These are phyloP conservation scores for Epinephelus fuscoguttatus DNA, from an alignment of 2,113 vertebrate genomes.

Conservation along the genomic window DNA sequence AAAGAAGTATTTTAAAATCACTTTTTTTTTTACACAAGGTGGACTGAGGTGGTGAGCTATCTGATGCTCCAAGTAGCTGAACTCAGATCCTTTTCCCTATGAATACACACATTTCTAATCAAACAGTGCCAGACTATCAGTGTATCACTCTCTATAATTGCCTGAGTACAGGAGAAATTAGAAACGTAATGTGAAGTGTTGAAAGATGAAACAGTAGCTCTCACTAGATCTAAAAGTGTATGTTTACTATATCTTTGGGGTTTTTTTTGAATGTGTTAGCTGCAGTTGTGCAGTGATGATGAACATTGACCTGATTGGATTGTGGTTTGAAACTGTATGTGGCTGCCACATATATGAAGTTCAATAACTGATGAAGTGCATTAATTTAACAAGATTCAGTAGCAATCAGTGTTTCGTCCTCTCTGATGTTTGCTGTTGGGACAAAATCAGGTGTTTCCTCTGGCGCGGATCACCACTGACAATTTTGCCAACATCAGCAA, in stretches of 20 bases:
- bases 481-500: conserved; percentile 43
- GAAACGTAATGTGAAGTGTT: conserved; percentile 36
- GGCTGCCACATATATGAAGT: conserved; percentile 28
- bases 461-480: conserved; percentile 22
- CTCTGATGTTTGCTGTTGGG: conserved; percentile 12
- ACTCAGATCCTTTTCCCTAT: background rate
- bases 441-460: conserved; percentile 29
- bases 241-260: conserved; percentile 31
- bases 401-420: conserved; percentile 56
- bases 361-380: conserved; percentile 16
- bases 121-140: conserved; percentile 58
- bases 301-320: conserved; percentile 10
- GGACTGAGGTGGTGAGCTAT: background rate
- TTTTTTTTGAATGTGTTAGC: conserved; percentile 27
- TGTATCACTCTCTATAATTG: conserved; percentile 20
- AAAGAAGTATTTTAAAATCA: conserved; percentile 28
- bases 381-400: conserved; percentile 21
- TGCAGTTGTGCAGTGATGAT: conserved; percentile 50
- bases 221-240: conserved; percentile 28
- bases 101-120: conserved; percentile 35
- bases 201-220: conserved; percentile 8
- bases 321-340: conserved; percentile 39
- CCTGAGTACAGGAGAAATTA: conserved; percentile 23
- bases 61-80: conserved; percentile 3
- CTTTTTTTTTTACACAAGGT: conserved; percentile 1